These are phyloP conservation scores for Aporophyla nigra DNA, from an alignment of 2,888 invertebrate genomes.

Conservation along the genomic window DNA sequence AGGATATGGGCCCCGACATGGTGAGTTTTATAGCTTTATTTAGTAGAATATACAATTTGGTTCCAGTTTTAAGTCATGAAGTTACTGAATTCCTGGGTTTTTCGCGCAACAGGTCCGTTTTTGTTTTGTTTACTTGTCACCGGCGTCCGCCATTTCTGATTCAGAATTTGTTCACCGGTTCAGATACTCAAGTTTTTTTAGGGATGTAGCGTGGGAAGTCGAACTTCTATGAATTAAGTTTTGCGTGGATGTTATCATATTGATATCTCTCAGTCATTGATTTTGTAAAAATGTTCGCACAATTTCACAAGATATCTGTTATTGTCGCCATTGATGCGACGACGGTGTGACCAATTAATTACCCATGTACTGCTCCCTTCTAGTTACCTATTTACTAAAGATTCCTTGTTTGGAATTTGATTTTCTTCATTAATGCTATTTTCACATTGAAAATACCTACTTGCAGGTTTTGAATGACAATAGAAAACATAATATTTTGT, in stretches of 20 bases:
- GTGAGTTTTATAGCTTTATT: conserved; percentile 88
- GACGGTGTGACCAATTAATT: conserved; percentile 59
- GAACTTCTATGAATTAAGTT: conserved; percentile 20
- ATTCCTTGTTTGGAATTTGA: not conserved
- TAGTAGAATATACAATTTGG: conserved; percentile 71
- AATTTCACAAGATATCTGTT: conserved; percentile 49
- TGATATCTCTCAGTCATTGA: conserved; percentile 34
- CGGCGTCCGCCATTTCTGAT: conserved; percentile 91
- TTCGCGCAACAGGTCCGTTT: conserved; percentile 91
- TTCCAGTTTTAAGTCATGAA: conserved; percentile 87
- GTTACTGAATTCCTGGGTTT: conserved; percentile 77
- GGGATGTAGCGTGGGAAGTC: conserved; percentile 21
- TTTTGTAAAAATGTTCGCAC: conserved; percentile 23
- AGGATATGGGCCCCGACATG: conserved; percentile 96
- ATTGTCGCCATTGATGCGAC: conserved; percentile 59
- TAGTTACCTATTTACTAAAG: conserved; percentile 21
- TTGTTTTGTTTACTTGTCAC: conserved; percentile 92
- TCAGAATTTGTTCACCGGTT: conserved; percentile 87
- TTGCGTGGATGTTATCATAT: conserved; percentile 24
- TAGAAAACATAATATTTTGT: conserved; percentile 9
- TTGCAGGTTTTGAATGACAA: conserved; percentile 7
- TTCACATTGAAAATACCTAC: conserved; percentile 2
- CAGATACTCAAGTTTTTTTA: conserved; percentile 28
- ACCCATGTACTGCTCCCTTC: not conserved
- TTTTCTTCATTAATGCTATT: not conserved